A percentile compares a stretch with the other conserved stretches of the same genome.
These are phyloP conservation scores for Pangasius larnaudii DNA, from an alignment of 2,797 vertebrate genomes.

Conservation along the genomic window DNA sequence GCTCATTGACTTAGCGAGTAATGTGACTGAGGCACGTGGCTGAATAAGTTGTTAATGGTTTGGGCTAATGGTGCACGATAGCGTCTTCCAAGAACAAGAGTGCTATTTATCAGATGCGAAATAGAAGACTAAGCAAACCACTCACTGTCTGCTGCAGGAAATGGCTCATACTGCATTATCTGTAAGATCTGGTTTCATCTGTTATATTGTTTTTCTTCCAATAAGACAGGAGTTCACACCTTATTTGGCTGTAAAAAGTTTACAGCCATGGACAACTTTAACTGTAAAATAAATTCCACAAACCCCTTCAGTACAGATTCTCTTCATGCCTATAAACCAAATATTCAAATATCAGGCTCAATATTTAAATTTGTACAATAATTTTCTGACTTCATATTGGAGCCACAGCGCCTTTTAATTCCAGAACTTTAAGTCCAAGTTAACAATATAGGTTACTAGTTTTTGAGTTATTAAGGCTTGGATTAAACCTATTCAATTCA, in stretches of 20 bases:
- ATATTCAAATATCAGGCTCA: background rate
- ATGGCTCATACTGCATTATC: background rate
- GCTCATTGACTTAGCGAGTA: conserved; percentile 7
- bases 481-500: background rate
- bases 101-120: background rate
- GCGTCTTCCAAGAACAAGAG: background rate
- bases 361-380: background rate
- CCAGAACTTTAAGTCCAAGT: background rate
- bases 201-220: background rate
- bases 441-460: background rate
- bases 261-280: background rate
- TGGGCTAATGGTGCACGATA: background rate
- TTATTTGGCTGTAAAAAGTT: background rate
- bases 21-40: conserved; percentile 4
- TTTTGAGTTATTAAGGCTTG: background rate
- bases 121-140: background rate
- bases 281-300: background rate
- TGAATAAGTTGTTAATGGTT: conserved; percentile 1
- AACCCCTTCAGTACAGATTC: background rate
- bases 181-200: background rate
- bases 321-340: background rate
- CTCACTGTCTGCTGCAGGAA: background rate
- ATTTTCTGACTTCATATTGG: background rate
- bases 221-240: too few species aligned
- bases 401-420: background rate